Conservation (phyloP, 2,888 invertebrate species). For the Trissolcus brochymenae region DNA sequence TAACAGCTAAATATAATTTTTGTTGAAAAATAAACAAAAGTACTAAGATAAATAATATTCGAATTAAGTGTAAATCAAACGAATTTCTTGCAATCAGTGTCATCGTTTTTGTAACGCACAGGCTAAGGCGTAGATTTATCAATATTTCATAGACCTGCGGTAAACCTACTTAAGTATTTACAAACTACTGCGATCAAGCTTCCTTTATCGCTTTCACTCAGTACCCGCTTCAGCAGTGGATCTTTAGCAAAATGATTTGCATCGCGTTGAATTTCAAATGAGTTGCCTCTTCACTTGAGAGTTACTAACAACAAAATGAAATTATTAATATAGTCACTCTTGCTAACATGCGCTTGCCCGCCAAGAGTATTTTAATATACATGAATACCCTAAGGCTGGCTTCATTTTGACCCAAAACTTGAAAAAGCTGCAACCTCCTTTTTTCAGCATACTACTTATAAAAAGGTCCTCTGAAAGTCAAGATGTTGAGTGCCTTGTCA, state of each 20-base stretch:
- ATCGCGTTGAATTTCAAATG: slow-evolving; percentile 75
- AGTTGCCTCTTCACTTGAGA: slow-evolving; percentile 64
- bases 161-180: slow-evolving; percentile 72
- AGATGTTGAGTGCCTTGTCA: slow-evolving; percentile 58
- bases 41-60: no score
- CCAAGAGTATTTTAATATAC: slow-evolving; percentile 63
- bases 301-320: slow-evolving; percentile 68
- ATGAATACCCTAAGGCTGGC: slow-evolving; percentile 52
- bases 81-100: slow-evolving; percentile 42
- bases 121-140: slow-evolving; percentile 64
- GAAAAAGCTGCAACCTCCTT: slow-evolving; percentile 59
- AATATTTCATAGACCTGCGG: slow-evolving; percentile 72
- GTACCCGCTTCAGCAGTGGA: slow-evolving; percentile 64
- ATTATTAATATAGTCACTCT: slow-evolving; percentile 69
- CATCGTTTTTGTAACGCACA: slow-evolving; percentile 33
- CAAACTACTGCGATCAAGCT: slow-evolving; percentile 68
- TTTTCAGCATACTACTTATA: slow-evolving; percentile 34
- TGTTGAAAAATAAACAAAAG: no score
- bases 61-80: slow-evolving; percentile 5
- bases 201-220: slow-evolving; percentile 67
- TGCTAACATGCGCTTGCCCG: slow-evolving; percentile 47
- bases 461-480: slow-evolving; percentile 52
- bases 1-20: no score
- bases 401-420: slow-evolving; percentile 65
- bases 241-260: slow-evolving; percentile 68